Base-by-base conservation (phyloP, 2,113 vertebrate species). In the Oryzias curvinotus region DNA sequence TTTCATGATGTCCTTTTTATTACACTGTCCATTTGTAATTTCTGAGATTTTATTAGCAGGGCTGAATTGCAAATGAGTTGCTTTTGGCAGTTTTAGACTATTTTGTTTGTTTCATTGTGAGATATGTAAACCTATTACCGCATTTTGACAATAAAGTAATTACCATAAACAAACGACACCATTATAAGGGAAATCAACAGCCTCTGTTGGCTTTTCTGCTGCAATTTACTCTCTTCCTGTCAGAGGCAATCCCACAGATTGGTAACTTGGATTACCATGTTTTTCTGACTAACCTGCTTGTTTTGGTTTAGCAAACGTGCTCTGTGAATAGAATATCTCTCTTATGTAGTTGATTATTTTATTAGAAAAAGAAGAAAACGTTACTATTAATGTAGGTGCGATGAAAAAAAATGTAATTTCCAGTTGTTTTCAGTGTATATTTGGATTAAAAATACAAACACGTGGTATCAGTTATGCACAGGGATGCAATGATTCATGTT, bases 111-210 rank as follows among this genome's bases (percentile, higher is more conserved):
- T 14, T 63, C 63, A 26, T 30, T 75, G 62, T 59, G 18, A 62
- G 66, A 85, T 82, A 67, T 76, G 78, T 62, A 63, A 65, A 72
- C 36, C 19, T 50, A n/a, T 48, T 3, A 53, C 55, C 69, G 53
- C 65, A 60, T 61, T 72, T 53, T 71, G 76, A 85, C 82, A 83
- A 77, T 75, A 62, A 73, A 73, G 70, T 82, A 64, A 84, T 87
- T 84, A 83, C 52, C 73, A 54, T 71, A 60, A 87, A 88, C 73
- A 86, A 84, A 84, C 82, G 65, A 74, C 47, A 68, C 62, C 57
- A 70, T 84, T 75, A 77, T 46, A 5, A 8, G 55, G 36, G 45
- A 41, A 73, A 77, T 16, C 58, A 61, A 71, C 62, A 23, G 63
- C 62, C 64, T 72, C 62, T 18, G 3, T 57, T 58, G 57, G 44